These are phyloP conservation scores for Brachynemurus nebulosus DNA, from an alignment of 2,888 invertebrate genomes.

Conservation along the genomic window DNA sequence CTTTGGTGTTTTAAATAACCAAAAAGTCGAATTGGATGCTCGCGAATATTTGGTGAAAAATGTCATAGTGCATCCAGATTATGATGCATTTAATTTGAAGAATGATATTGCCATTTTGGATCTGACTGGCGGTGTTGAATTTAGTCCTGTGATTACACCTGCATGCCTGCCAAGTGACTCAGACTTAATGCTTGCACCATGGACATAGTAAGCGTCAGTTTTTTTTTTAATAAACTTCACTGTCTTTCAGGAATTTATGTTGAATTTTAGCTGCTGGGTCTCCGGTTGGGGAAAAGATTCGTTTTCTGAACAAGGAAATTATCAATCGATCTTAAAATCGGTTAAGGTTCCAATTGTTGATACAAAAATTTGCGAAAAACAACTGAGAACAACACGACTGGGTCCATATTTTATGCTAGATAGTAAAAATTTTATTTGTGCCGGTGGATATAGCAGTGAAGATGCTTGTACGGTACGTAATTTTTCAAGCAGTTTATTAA, in stretches of 20 bases:
- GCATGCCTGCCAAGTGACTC: conserved; percentile 42
- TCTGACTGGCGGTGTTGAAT: conserved; percentile 42
- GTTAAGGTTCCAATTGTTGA: conserved; percentile 58
- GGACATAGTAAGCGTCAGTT: neutral
- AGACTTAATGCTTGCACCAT: neutral
- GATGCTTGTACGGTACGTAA: conserved; percentile 61
- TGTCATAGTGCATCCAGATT: conserved; percentile 41
- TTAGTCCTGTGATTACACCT: conserved; percentile 42
- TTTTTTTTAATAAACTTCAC: neutral
- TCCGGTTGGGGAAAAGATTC: conserved; percentile 83
- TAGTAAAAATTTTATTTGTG: conserved; percentile 56
- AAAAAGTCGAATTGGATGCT: conserved; percentile 47
- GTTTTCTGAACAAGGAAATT: conserved; percentile 36
- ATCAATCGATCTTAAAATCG: conserved; percentile 23
- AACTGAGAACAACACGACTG: conserved; percentile 48
- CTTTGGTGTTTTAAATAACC: conserved; percentile 34
- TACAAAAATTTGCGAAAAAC: conserved; percentile 44
- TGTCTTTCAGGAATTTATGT: neutral
- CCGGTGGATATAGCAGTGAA: conserved; percentile 61
- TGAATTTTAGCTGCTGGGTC: conserved; percentile 40
- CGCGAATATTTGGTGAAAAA: conserved; percentile 42
- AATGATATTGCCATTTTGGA: conserved; percentile 72
- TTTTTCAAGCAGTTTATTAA: too few relatives aligned
- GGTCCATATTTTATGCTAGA: conserved; percentile 44
- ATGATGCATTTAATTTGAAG: conserved; percentile 53